Conservation (phyloP, 1,140 invertebrate genomes). For the Melipona quadrifasciata region DNA sequence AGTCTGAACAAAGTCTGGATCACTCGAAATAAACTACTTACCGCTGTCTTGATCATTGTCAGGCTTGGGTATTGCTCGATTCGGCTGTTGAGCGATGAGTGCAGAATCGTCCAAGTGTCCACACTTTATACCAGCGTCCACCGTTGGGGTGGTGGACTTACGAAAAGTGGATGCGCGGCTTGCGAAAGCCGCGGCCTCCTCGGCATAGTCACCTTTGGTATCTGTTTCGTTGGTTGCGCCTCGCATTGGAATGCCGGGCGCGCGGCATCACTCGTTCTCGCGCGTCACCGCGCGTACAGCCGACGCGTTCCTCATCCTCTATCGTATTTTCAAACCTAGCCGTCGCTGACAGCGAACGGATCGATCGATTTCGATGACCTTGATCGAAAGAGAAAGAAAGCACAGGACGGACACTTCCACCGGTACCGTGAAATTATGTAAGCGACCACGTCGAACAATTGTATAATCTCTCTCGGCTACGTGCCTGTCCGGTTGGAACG, state of each 20-base stretch:
- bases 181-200: slow-evolving; percentile 58
- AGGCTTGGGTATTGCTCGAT: neutral
- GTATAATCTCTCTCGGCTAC: slow-evolving; percentile 48
- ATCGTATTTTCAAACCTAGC: slow-evolving; percentile 1
- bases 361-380: slow-evolving; percentile 43
- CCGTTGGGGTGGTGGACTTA: slow-evolving; percentile 27
- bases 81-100: slow-evolving; percentile 58
- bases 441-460: slow-evolving; percentile 36
- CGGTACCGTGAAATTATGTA: slow-evolving; percentile 50
- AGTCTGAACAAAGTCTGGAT: neutral
- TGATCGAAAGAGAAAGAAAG: slow-evolving; percentile 33
- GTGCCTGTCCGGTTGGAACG: slow-evolving; percentile 36
- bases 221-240: slow-evolving; percentile 22
- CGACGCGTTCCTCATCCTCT: neutral
- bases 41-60: slow-evolving; percentile 33
- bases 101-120: slow-evolving; percentile 40
- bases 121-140: slow-evolving; percentile 66
- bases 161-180: slow-evolving; percentile 44
- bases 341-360: neutral
- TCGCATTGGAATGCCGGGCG: slow-evolving; percentile 39
- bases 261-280: slow-evolving; percentile 1
- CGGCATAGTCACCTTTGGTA: neutral
- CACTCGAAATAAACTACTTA: neutral
- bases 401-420: slow-evolving; percentile 7
- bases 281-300: neutral